Evolutionary conservation across 92 coral and sea anemone species (phyloP).

Genomic region (Phymanthus crucifer): DNA sequence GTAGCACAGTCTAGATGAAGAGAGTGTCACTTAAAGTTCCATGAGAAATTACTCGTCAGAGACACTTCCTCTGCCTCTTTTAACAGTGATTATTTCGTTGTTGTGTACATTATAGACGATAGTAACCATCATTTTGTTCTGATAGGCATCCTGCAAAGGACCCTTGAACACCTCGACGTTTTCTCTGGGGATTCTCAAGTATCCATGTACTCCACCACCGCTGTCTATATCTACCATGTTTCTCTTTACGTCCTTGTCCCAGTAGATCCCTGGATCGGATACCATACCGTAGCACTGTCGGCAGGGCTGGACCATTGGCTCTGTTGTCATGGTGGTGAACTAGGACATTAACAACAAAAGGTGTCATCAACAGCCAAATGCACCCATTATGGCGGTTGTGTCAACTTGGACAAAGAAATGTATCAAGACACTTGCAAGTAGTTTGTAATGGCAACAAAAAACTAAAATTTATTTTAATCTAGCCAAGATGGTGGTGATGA

Average conservation of each 20-base stretch:
- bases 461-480: too few species aligned
- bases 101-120: constrained; percentile 45
- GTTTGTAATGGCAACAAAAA: too few species aligned
- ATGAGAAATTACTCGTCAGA: constrained; percentile 6
- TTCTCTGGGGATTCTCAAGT: constrained; percentile 44
- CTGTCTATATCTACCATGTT: constrained; percentile 59
- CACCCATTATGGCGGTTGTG: too few species aligned
- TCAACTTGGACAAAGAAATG: not conserved
- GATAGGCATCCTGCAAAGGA: constrained; percentile 47
- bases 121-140: constrained; percentile 30
- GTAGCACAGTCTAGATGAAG: not conserved
- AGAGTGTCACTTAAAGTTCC: not conserved
- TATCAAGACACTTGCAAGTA: too few species aligned
- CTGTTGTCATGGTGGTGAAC: constrained; percentile 27
- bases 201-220: constrained; percentile 57
- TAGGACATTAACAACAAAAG: too few species aligned
- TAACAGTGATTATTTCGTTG: constrained; percentile 52
- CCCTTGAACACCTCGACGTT: constrained; percentile 44
- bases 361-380: too few species aligned
- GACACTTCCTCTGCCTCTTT: constrained; percentile 41
- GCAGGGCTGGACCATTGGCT: constrained; percentile 51
- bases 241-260: constrained; percentile 56
- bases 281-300: constrained; percentile 57
- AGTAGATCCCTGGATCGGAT: constrained; percentile 59
- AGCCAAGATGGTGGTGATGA: too few species aligned